Evolutionary conservation across 2,113 vertebrate genomes (phyloP), one percentile per base, ranked within the genome.

Genomic region (Pitta sordida): DNA sequence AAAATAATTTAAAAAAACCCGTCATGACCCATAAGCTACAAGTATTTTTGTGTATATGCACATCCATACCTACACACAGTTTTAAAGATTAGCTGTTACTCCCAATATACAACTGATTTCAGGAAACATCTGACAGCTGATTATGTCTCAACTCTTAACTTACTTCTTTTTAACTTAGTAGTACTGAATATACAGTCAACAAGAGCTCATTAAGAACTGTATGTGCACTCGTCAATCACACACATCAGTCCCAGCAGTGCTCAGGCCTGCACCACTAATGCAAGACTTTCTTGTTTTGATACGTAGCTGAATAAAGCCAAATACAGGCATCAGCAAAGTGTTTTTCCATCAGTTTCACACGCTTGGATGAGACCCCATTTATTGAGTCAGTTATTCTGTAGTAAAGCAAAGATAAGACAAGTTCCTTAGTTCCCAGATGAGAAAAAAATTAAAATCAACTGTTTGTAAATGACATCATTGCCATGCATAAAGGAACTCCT

Each of bases 161-260:
- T 74, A 62, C 13, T 80, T 82, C 29, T 48, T 91, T 75, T 55
- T 21, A 21, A 69, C 60, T 82, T 71, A 55, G 12, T 6, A n/a
- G 7, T 39, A 82, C 13, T 62, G 74, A 92, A 39, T 15, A 70
- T n/a, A 91, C 29, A 77, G 65, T 87, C 89, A 92, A 92, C 86
- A 92, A 79, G 74, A 82, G 83, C 83, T 95, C 94, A 91, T 95
- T 96, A 96, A 58, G 53, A 82, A 22, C 63, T 84, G 70, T 94
- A 79, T 95, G 95, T 96, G 86, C 84, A 92, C 70, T 79, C 81
- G 79, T 95, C 93, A 95, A 94, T 96, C 95, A 94, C 7, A 0
- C 29, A 1, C 0, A 1, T 15, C 70, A 68, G 77, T n/a, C 55
- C 78, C 0, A 7, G 27, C 9, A 0, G 29, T 27, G 74, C 67